phyloP scores from a whole-genome alignment of 2,888 invertebrate genomes.

The Melanostoma mellinum region DNA sequence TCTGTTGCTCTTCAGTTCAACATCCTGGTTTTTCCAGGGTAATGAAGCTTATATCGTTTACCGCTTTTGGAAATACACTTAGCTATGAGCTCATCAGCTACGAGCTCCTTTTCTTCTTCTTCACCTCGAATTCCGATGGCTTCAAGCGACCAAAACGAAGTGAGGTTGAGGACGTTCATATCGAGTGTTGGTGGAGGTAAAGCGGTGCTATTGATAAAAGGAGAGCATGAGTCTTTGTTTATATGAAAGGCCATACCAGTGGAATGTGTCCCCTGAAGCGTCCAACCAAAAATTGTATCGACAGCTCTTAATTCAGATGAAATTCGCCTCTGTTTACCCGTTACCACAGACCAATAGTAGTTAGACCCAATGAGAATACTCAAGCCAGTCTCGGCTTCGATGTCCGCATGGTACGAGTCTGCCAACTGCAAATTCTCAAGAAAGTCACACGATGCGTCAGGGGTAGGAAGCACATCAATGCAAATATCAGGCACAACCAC shows the following conservation, averaged over 20 bases:
- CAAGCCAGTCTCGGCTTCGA: not conserved
- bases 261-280: slow-evolving; percentile 3
- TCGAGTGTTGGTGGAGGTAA: slow-evolving; percentile 1
- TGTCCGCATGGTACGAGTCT: not conserved
- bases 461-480: slow-evolving; percentile 10
- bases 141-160: slow-evolving; percentile 1
- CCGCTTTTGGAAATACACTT: slow-evolving; percentile 1
- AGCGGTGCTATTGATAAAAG: not conserved
- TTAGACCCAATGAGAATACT: slow-evolving; percentile 1
- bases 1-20: slow-evolving; percentile 1
- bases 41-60: slow-evolving; percentile 5
- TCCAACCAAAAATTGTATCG: too few relatives aligned
- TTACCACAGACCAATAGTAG: slow-evolving; percentile 3
- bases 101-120: slow-evolving; percentile 6
- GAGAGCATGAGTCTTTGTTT: slow-evolving; percentile 1
- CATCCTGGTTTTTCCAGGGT: slow-evolving; percentile 4
- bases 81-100: not conserved
- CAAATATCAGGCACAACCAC: slow-evolving; percentile 27
- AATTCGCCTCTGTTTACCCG: not conserved
- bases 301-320: not conserved
- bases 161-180: not conserved
- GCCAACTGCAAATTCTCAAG: slow-evolving; percentile 1
- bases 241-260: not conserved
- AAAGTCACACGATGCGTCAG: not conserved
- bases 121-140: slow-evolving; percentile 17